Base-by-base conservation (phyloP, 2,888 invertebrate species). In the Apodemia hepburni region DNA sequence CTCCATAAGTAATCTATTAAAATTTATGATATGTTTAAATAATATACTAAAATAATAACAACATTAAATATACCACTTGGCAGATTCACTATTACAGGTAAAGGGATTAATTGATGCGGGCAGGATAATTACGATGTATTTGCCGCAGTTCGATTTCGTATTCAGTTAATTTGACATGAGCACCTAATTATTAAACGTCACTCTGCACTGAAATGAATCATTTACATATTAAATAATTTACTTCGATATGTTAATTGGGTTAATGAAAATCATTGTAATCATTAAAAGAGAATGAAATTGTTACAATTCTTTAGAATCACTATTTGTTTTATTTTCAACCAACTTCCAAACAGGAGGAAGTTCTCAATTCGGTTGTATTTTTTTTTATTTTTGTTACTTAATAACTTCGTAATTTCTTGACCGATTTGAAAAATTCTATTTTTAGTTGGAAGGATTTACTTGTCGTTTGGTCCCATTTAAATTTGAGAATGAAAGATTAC, bases 91-190 rank as follows among this genome's bases (percentile, higher is more conserved):
- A 22, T 11, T 12, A 51, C 5, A 62, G 59, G 60, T 69, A 70
- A 66, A 66, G 68, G 68, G 69, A 70, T 71, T 73, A 73, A 74
- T 73, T 72, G 69, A 73, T 75, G 72, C 71, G 72, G 71, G 70
- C 61, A 57, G 62, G 63, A 70, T 69, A 70, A 71, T 69, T 70
- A 69, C 67, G 67, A 66, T 65, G 64, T 66, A 71, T 65, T 62
- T 61, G 54, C 64, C 61, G 61, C 64, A 64, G 59, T 66, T 60
- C 60, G 59, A 61, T 65, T 61, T 63, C 64, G 64, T 49, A 65
- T 61, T 62, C 59, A 65, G 63, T 63, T 61, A 59, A 63, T 61
- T 61, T 61, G 63, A 63, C 47, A 45, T 58, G 49, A 62, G 51
- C 42, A 65, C 58, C 59, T 54, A 54, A 63, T 63, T 60, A 64